Percentiles rank a stretch among this genome's conserved stretches.
phyloP scores from a whole-genome alignment of 2,797 vertebrate species.

The Parambassis ranga region DNA sequence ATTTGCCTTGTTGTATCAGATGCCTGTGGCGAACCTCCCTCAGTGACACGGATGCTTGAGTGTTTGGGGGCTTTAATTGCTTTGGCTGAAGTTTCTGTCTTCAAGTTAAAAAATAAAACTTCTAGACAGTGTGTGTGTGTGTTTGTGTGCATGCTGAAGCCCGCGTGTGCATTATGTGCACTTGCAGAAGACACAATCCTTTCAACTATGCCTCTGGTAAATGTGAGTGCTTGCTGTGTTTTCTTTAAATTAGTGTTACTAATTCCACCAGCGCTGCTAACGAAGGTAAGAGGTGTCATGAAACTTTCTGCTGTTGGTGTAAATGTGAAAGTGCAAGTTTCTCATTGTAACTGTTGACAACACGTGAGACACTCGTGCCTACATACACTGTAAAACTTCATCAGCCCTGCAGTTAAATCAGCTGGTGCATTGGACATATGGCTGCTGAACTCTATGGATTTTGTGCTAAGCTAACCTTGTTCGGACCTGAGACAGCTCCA shows the following conservation, averaged over 20 bases:
- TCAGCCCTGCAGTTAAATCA: not conserved
- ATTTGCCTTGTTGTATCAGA: slow-evolving; percentile 44
- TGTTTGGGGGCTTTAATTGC: slow-evolving; percentile 15
- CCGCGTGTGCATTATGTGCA: too few relatives aligned
- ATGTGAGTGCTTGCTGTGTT: not conserved
- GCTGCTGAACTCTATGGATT: too few relatives aligned
- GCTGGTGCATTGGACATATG: too few relatives aligned
- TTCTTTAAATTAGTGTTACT: not conserved
- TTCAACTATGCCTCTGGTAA: not conserved
- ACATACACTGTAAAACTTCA: not conserved
- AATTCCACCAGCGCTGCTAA: not conserved
- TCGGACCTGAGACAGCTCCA: too few relatives aligned
- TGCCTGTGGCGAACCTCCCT: slow-evolving; percentile 10
- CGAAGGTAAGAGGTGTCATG: slow-evolving; percentile 8
- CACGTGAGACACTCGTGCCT: not conserved
- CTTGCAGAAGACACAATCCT: not conserved
- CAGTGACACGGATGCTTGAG: slow-evolving; percentile 10
- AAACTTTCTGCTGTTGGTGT: not conserved
- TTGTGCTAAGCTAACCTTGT: too few relatives aligned
- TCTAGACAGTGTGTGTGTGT: not conserved
- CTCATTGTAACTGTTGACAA: not conserved
- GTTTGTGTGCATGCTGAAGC: not conserved
- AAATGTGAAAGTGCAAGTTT: not conserved
- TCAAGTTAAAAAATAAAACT: slow-evolving; percentile 29
- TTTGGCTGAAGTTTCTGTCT: slow-evolving; percentile 22